These are phyloP conservation scores for Aurelia sp. DNA, from an alignment of 30 jellyfish, hydroid and myxozoan genomes.

Conservation along the genomic window DNA sequence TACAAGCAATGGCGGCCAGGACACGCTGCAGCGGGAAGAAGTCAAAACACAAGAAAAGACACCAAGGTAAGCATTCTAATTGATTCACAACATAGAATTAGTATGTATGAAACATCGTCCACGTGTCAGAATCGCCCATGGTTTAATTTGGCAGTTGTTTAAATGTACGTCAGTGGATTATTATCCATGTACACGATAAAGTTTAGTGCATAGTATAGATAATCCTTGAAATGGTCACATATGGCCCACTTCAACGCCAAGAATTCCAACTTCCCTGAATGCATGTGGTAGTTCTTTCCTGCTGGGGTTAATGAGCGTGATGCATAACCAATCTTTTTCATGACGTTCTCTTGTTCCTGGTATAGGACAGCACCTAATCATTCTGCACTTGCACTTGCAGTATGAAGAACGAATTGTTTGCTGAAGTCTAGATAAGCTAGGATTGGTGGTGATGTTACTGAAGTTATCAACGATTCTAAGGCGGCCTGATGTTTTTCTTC, in stretches of 20 bases:
- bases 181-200: slow-evolving; percentile 15
- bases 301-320: slow-evolving; percentile 22
- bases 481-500: no score
- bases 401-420: slow-evolving; percentile 3
- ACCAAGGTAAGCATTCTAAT: no score
- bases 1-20: no score
- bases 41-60: no score
- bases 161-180: slow-evolving; percentile 11
- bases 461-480: neutral
- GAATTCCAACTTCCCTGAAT: slow-evolving; percentile 17
- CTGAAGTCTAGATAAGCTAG: slow-evolving; percentile 22
- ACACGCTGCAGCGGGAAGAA: no score
- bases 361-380: slow-evolving; percentile 8
- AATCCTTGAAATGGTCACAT: slow-evolving; percentile 10
- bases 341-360: slow-evolving; percentile 3
- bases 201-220: neutral
- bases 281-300: slow-evolving; percentile 31
- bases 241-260: slow-evolving; percentile 41
- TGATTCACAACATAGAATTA: no score
- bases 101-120: no score
- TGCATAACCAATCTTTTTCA: slow-evolving; percentile 33
- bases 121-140: no score
- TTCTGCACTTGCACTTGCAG: slow-evolving; percentile 21
- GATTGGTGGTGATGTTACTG: neutral
- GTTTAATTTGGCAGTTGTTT: slow-evolving; percentile 32